Base-by-base conservation (phyloP, 1,140 invertebrate species). In the Drosophila sturtevanti region DNA sequence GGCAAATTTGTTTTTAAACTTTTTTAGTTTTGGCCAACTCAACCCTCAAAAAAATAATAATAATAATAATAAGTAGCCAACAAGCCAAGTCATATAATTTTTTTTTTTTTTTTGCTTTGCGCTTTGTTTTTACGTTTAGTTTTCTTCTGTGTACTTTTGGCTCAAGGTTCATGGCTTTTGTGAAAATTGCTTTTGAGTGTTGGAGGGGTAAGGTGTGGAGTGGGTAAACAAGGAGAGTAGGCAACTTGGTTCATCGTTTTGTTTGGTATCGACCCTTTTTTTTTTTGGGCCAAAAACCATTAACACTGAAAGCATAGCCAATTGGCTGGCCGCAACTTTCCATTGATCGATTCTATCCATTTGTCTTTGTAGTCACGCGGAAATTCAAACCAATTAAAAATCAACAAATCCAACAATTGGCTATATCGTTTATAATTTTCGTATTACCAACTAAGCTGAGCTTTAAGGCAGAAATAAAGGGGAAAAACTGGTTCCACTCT, bases 141-240 rank as follows among this genome's bases (percentile, higher is more conserved):
- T 81, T 86, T 81, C 27, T 31, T 72, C 74, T 69, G 68, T 65
- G 81, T 72, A 79, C 82, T 87, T 21, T 21, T 82, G 82, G 79
- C 79, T 76, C 82, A 77, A 84, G 82, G 82, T 87, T 87, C 82
- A 87, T 79, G 82, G 79, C 79, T 89, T 79, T 84, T 89, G 27
- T 87, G 79, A 87, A 48, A 87, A 87, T 87, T 89, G 81, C 74
- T 76, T 81, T 81, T 60, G 58, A 60, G 41, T 35, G 12, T 22
- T 11, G 27, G 31, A n/a, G 5, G 21, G 18, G 6, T 4, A 58
- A 41, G n/a, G 37, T 3, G 31, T 27, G 37, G 9, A 22, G 58
- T n/a, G 16, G 35, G 37, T 22, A 16, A 24, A 18, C 22, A 35
- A 18, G 18, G 21, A 37, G 18, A 41, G 31, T 58, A 4, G 27